Evolutionary conservation across 2,888 invertebrate genomes (phyloP), one percentile per base, ranked within the genome.

Genomic region (Pegoplata infirma): DNA sequence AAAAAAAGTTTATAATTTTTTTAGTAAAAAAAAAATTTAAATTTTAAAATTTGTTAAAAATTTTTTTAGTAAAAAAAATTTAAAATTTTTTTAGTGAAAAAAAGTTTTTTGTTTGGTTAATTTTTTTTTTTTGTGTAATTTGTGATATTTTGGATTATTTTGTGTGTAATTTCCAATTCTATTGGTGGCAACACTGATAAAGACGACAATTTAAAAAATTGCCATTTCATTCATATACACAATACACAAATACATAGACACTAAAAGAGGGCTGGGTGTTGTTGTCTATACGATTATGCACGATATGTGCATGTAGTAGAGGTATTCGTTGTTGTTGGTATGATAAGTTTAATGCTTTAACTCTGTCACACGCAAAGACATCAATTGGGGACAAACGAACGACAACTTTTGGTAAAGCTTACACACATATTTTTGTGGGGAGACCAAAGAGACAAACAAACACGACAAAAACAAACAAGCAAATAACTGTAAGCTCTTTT

Each of bases 361-460:
- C 87, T 87, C 86, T 86, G 86, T 86, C 87, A 84, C 86, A 86
- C 80, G 76, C 83, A 83, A 81, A 83, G 84, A 69, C 82, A 81
- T 81, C 79, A 75, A 66, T 79, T 81, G 81, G 71, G 73, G 82
- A 81, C 80, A 81, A 76, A 53, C 78, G 55, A 74, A 61, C 74
- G 78, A 79, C 75, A 63, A 75, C 61, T 71, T n/a, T n/a, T 78
- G 59, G 47, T 63, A 56, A 67, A 67, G 69, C 40, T 74, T 74
- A 47, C 59, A 66, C 46, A n/a, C 7, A 12, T 32, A 32, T 32
- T 69, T 69, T 61, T 59, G 5, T 36, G 49, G 32, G n/a, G 3
- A n/a, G n/a, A n/a, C 51, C 17, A 53, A 32, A 67, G 66, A 74
- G 66, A n/a, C 3, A 59, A 40, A 40, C 12, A n/a, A 25, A n/a